Evolutionary conservation across 2,888 invertebrate species (phyloP), one percentile per base, ranked within the genome.

Genomic region (Agrypnus murinus): DNA sequence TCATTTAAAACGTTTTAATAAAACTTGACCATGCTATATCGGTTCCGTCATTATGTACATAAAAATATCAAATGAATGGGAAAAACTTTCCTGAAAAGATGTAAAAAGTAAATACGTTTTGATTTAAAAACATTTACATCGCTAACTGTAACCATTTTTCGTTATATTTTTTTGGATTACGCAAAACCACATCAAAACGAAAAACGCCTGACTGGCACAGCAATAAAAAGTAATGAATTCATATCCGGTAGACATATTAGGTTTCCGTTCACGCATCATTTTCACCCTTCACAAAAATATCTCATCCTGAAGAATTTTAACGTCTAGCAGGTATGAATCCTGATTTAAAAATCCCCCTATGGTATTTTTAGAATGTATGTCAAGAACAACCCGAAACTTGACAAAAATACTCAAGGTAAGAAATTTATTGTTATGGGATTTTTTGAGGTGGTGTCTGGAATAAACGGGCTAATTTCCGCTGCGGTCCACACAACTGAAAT

Each of bases 261-360:
- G 31, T 58, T 58, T 58, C 58, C 38, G 58, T 43, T 58, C 58
- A 58, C 43, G 58, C 43, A 25, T 43, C 58, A 31, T 58, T 43
- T 58, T 58, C 31, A 43, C 58, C 58, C 58, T 58, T 58, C 43
- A 12, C 12, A 43, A 31, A 40, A 25, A 58, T 43, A 43, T 58
- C 43, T 38, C 43, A 5, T 31, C 25, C 9, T 8, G 12, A 58
- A 43, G 58, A 58, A 58, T 58, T 58, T 58, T 58, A 58, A 58
- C 55, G 55, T 55, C 36, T 15, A 55, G 55, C 55, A 55, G 55
- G 55, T 55, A 36, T 53, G 34, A 58, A 38, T 38, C 1, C 12
- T 38, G 40, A 40, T 38, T 46, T 12, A 46, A 46, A 46, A 46
- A 10, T 3, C 7, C 40, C n/a, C n/a, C 40, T 40, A 6, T 31